These are phyloP conservation scores for Ceyx melanurus DNA, from an alignment of 2,113 vertebrate genomes.

Conservation along the genomic window DNA sequence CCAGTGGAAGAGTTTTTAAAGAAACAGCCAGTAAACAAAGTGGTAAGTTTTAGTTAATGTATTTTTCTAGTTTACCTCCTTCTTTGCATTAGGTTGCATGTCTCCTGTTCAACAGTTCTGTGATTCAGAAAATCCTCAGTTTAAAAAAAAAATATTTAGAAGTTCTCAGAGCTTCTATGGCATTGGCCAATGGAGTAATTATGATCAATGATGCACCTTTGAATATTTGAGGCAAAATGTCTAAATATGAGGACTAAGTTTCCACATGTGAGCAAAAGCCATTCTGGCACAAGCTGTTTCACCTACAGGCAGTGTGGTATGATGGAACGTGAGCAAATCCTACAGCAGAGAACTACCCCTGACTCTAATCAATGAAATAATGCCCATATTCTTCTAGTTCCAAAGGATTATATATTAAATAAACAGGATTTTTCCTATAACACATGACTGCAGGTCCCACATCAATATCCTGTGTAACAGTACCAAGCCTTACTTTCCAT, in stretches of 20 bases:
- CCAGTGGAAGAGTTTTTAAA: not conserved
- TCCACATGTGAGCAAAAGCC: not conserved
- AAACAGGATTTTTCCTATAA: not conserved
- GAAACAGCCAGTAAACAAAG: not conserved
- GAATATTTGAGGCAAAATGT: not conserved
- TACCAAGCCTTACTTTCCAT: not conserved
- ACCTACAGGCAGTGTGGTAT: not conserved
- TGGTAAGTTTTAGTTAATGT: not conserved
- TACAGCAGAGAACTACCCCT: not conserved
- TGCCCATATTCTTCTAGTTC: not conserved
- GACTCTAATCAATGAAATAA: not conserved
- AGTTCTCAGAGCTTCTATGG: not conserved
- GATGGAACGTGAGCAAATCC: not conserved
- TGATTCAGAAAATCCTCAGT: not conserved
- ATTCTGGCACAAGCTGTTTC: not conserved
- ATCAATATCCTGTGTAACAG: not conserved
- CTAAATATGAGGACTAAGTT: not conserved
- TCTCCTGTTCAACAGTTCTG: not conserved
- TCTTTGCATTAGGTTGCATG: not conserved
- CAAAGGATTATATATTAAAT: not conserved
- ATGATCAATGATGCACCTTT: fast-evolving
- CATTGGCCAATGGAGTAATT: not conserved
- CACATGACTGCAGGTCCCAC: not conserved
- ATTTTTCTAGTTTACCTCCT: not conserved
- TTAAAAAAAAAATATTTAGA: not conserved